Base-by-base conservation (phyloP, 2,797 vertebrate species). In the Sparidentex hasta region DNA sequence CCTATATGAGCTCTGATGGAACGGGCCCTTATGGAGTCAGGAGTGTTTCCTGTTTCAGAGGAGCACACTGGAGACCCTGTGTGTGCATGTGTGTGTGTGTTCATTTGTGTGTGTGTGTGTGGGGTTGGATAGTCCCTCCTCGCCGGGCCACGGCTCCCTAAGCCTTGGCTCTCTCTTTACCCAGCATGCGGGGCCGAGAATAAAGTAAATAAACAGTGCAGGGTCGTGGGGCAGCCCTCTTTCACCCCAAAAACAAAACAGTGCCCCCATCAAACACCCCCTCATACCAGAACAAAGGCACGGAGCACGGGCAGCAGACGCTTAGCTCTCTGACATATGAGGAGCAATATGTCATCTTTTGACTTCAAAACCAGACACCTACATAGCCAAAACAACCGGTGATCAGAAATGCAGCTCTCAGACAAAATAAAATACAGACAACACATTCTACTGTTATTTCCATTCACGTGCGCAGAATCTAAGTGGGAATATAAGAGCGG, bases 171-270 rank as follows among this genome's bases (percentile, higher is more conserved):
- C 87, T 93, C 82, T 92, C 90, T 95, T 92, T 94, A 91, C 90
- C 92, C 93, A 95, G 95, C 93, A 95, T 95, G 93, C 94, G 89
- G 91, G 86, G 87, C 92, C 70, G 85, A 91, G 86, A 91, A 93
- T 90, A 96, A 94, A 95, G 93, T 95, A 95, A 96, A 96, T 95
- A 96, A 96, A 96, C 94, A 95, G 86, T 90, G 84, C 65, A 92
- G 93, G 95, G 95, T 95, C 90, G 89, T 63, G 93, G 94, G 94
- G 92, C 91, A 94, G 92, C 83, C 85, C 93, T 94, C 93, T 93
- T 93, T 95, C 92, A 93, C 93, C 94, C 92, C 91, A 88, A 94
- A 96, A 96, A 94, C 95, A 95, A 95, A 96, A 95, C 94, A 95
- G 82, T 90, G 87, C 91, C 93, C 93, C 94, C 91, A 94, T 94